Percentiles rank a stretch among this genome's conserved stretches.
Conservation (phyloP, 2,888 invertebrate species). For the Microchrysa polita region DNA sequence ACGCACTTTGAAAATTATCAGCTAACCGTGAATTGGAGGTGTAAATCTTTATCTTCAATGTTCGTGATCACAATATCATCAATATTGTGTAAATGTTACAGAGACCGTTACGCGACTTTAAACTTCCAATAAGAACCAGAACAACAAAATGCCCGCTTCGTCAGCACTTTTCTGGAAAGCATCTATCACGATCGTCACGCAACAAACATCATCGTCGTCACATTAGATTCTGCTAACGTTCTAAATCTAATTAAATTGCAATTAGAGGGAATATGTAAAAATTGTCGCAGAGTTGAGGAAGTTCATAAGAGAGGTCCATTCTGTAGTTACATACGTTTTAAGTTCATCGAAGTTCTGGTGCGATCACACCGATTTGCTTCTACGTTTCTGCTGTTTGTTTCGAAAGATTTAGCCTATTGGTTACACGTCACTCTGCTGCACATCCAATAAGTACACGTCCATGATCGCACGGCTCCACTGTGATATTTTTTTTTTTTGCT, state of each 20-base stretch:
- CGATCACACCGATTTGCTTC: no score
- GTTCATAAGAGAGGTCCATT: no score
- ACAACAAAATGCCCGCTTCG: constrained; percentile 19
- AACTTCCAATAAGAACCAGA: neutral
- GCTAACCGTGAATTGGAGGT: no score
- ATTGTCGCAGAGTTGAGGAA: constrained; percentile 7
- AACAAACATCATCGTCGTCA: neutral
- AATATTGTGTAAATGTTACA: constrained; percentile 16
- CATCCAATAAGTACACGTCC: neutral
- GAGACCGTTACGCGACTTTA: constrained; percentile 13
- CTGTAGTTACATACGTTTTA: no score
- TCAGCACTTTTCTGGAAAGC: neutral
- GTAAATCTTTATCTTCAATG: neutral
- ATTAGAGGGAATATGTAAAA: constrained; percentile 42
- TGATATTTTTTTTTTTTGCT: constrained; percentile 37
- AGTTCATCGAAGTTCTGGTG: no score
- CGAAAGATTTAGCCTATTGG: constrained; percentile 9
- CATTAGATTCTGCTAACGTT: neutral
- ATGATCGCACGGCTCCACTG: constrained; percentile 27
- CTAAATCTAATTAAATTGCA: constrained; percentile 24
- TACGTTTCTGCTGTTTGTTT: neutral
- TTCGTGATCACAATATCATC: constrained; percentile 1
- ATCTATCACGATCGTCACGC: neutral
- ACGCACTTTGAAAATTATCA: no score
- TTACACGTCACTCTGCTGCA: constrained; percentile 16